Evolutionary conservation across 2,888 invertebrate species (phyloP), one percentile per base, ranked within the genome.

Genomic region (Thyatira batis): DNA sequence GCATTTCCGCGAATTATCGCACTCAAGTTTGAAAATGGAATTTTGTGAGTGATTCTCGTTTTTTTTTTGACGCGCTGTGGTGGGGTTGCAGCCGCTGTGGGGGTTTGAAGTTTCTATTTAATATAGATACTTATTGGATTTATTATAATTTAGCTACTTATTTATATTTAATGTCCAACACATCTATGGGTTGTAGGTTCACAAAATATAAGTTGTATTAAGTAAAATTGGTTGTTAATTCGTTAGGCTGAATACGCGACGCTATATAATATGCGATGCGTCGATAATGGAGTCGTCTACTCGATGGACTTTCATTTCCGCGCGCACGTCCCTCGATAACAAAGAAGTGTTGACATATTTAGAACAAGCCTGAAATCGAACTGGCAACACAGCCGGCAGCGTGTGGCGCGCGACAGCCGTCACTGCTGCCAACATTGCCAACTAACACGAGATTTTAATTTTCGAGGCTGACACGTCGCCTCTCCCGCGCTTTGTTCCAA

Each of bases 361-460:
- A 92, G 92, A 92, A 90, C 92, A 89, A 89, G 90, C 91, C 91
- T 91, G 90, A 90, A 92, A 90, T 85, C 89, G 89, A 89, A 81
- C 82, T 79, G 80, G 79, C 78, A 79, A 66, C 71, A 67, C 67
- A 58, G 65, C 64, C 63, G 73, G 65, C 74, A 73, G 68, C 71
- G 60, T 59, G 67, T 67, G 63, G 71, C 69, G 71, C 77, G 69
- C 80, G 89, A 88, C 89, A 89, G 81, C 86, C 87, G 90, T 89
- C 90, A 88, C 69, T 68, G 78, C 74, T 71, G 82, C 80, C 79
- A 76, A 71, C 78, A 73, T 73, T 70, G 75, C 71, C 76, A 78
- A 77, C 83, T 82, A 82, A 83, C 87, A 78, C 73, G 88, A 80
- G 88, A 82, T 91, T 91, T 90, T 90, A 90, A 91, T 91, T 90